Percentiles rank a stretch among this genome's conserved stretches.
Evolutionary conservation across 2,113 vertebrate species (phyloP).

Genomic region (Gnathonemus longibarbis): DNA sequence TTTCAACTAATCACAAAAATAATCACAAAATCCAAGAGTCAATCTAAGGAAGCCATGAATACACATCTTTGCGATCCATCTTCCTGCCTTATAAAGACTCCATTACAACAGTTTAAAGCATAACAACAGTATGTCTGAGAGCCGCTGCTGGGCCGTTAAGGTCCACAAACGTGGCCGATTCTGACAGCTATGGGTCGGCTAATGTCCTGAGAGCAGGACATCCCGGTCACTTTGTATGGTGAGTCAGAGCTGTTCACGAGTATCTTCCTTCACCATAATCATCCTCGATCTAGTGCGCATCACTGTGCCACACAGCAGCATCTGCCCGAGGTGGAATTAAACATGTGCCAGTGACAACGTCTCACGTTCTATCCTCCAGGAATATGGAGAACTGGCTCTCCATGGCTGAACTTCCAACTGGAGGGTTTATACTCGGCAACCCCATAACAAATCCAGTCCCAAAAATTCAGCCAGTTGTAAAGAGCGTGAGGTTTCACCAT

Average conservation of each 20-base stretch:
- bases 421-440: not conserved
- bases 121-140: not conserved
- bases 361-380: not conserved
- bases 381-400: not conserved
- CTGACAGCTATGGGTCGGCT: not conserved
- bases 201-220: not conserved
- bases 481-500: not conserved
- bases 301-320: not conserved
- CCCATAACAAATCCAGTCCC: not conserved
- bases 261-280: not conserved
- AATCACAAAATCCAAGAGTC: not conserved
- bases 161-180: not conserved
- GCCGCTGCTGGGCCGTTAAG: not conserved
- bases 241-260: not conserved
- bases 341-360: not conserved
- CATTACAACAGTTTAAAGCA: not conserved
- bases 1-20: not conserved
- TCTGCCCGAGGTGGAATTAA: not conserved
- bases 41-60: not conserved
- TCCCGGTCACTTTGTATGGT: not conserved
- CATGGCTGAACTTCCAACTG: not conserved
- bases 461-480: not conserved
- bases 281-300: not conserved
- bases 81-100: not conserved
- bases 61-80: not conserved